A percentile compares a stretch with the other conserved stretches of the same genome.
phyloP scores from a whole-genome alignment of 2,113 vertebrate genomes.

The Dissostichus mawsoni region DNA sequence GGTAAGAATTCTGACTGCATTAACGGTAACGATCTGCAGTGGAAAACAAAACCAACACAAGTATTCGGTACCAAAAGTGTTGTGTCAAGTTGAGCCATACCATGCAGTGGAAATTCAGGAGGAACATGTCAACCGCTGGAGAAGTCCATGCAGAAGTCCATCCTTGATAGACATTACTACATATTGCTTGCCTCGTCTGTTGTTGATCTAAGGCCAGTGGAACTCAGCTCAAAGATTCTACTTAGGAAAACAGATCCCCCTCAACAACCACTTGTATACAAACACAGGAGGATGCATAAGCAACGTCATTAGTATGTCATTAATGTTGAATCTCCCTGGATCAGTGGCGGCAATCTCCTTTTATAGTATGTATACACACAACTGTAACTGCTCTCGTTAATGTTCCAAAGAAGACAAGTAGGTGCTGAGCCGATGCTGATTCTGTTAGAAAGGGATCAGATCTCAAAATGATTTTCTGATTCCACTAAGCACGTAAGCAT shows the following conservation, averaged over 20 bases:
- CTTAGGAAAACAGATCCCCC: slow-evolving; percentile 11
- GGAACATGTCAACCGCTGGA: not conserved
- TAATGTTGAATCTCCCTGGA: not conserved
- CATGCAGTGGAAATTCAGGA: not conserved
- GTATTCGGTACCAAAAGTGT: too few species aligned
- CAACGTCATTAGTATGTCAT: not conserved
- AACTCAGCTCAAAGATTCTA: slow-evolving; percentile 7
- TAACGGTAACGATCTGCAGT: too few species aligned
- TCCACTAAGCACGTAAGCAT: not conserved
- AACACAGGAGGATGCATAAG: not conserved
- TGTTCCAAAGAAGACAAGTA: too few species aligned
- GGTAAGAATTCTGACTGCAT: too few species aligned
- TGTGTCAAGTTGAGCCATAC: not conserved
- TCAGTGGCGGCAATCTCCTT: not conserved
- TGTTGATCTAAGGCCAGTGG: not conserved
- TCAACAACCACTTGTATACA: not conserved
- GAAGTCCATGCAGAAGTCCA: not conserved
- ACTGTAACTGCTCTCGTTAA: not conserved
- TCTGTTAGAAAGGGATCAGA: not conserved
- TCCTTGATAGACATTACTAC: not conserved
- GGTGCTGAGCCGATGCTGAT: not conserved
- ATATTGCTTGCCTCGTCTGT: not conserved
- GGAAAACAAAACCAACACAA: too few species aligned
- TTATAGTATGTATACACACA: slow-evolving; percentile 15
- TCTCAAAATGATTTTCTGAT: not conserved